Evolutionary conservation across 1,140 invertebrate species (phyloP).

Genomic region (Periplaneta americana): DNA sequence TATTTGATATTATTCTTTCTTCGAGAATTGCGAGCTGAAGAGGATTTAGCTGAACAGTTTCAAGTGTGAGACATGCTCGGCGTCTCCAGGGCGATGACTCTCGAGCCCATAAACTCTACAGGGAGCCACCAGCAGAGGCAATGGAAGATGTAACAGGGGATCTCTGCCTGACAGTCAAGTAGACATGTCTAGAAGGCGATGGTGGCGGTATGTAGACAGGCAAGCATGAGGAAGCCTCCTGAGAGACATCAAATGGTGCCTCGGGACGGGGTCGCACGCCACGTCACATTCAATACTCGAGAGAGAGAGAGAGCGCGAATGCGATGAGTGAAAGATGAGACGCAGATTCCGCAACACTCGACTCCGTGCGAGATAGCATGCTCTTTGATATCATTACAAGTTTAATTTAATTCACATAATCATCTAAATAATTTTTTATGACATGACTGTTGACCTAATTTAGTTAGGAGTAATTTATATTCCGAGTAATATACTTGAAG

Average conservation of each 20-base stretch:
- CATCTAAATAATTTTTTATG: no score
- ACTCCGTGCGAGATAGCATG: no score
- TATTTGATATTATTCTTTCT: not conserved
- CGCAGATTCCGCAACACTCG: not conserved
- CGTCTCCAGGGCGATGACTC: not conserved
- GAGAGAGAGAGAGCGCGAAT: no score
- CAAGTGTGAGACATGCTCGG: not conserved
- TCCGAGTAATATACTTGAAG: no score
- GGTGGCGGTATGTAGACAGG: not conserved
- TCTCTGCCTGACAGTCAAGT: not conserved
- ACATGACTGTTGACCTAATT: no score
- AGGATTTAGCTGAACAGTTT: not conserved
- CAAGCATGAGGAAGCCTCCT: no score
- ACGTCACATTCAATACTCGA: not conserved
- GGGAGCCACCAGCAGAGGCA: not conserved
- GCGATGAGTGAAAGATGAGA: not conserved
- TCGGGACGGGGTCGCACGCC: not conserved
- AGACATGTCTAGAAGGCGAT: no score
- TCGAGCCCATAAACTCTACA: not conserved
- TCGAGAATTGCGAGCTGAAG: not conserved
- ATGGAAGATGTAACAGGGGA: not conserved
- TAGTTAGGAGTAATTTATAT: no score
- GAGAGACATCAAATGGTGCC: not conserved
- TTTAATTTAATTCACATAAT: no score
- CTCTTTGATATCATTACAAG: no score